phyloP scores from a whole-genome alignment of 2,113 vertebrate genomes.

The Periophthalmodon schlosseri region DNA sequence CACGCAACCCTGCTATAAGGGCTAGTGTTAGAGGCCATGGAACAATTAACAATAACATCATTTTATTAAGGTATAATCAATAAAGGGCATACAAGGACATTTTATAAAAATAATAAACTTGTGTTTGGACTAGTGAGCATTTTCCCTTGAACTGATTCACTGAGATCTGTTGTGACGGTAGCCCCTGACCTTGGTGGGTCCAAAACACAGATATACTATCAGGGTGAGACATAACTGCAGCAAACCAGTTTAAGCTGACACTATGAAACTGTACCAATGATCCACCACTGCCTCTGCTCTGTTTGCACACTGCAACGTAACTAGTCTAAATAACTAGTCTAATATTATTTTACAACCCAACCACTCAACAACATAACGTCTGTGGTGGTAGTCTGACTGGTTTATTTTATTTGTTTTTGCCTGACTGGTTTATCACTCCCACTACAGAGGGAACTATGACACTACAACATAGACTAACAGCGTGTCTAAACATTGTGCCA shows the following conservation, averaged over 20 bases:
- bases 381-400: not conserved
- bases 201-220: conserved; percentile 37
- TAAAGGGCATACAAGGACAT: not conserved
- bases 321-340: not conserved
- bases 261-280: not conserved
- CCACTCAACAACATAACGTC: not conserved
- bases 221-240: conserved; percentile 33
- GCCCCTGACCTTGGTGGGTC: conserved; percentile 31
- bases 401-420: too few relatives aligned
- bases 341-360: not conserved
- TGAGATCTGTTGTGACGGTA: not conserved
- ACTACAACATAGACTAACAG: not conserved
- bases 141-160: not conserved
- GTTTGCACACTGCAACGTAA: not conserved
- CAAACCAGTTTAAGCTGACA: conserved; percentile 42
- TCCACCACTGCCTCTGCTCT: not conserved
- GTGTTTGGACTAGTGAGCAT: not conserved
- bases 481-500: not conserved
- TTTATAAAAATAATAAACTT: too few relatives aligned
- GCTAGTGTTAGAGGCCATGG: not conserved
- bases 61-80: not conserved
- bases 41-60: not conserved
- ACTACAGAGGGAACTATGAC: not conserved
- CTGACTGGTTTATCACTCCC: not conserved
- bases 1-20: not conserved